phyloP scores from a whole-genome alignment of 2,797 vertebrate species.

The Corythornis leucogaster region DNA sequence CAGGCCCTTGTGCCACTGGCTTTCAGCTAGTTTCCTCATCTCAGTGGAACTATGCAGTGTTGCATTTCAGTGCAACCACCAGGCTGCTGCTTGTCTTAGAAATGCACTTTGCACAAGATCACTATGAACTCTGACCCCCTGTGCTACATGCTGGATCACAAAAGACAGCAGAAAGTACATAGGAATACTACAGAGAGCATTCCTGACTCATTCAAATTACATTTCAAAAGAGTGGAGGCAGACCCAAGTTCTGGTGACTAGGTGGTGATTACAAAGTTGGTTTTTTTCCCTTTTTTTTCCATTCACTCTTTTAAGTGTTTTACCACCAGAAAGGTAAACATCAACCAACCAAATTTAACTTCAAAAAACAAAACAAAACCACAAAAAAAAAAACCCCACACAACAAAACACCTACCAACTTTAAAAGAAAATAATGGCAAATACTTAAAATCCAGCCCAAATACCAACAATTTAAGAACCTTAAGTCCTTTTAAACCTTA shows the following conservation, averaged over 20 bases:
- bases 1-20: not conserved
- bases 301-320: not conserved
- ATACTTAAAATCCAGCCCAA: not conserved
- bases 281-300: not conserved
- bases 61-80: not conserved
- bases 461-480: not conserved
- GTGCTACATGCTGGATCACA: not conserved
- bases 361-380: not conserved
- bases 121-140: slow-evolving; percentile 19
- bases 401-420: not conserved
- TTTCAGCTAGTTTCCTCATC: not conserved
- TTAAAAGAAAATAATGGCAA: not conserved
- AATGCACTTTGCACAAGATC: not conserved
- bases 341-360: not conserved
- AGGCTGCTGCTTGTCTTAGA: slow-evolving; percentile 1
- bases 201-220: not conserved
- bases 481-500: not conserved
- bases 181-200: not conserved
- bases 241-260: not conserved
- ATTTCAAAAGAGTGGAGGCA: not conserved
- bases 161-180: not conserved
- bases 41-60: not conserved
- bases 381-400: not conserved
- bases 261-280: not conserved
- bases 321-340: not conserved